phyloP scores from a whole-genome alignment of 2,888 invertebrate genomes.

The Clistopyga incitator region DNA sequence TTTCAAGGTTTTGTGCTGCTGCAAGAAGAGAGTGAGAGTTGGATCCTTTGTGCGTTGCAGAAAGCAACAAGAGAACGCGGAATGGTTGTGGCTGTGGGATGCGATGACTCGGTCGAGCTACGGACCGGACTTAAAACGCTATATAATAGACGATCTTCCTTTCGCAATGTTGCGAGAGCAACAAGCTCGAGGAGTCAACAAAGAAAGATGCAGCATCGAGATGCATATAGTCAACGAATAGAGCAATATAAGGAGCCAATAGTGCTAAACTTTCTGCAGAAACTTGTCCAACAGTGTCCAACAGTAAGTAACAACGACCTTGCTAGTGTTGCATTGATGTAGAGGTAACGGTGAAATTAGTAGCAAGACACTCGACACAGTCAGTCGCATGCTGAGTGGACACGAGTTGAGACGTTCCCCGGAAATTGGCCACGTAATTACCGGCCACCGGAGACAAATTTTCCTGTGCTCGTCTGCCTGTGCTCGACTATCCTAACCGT shows the following conservation, averaged over 20 bases:
- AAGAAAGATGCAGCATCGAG: background rate
- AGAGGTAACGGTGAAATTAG: slow-evolving; percentile 39
- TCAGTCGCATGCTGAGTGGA: slow-evolving; percentile 20
- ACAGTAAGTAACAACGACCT: background rate
- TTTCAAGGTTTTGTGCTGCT: background rate
- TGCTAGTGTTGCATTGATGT: slow-evolving; percentile 2
- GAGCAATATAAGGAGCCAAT: background rate
- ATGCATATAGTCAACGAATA: background rate
- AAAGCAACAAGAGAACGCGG: background rate
- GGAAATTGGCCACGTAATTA: slow-evolving; percentile 72
- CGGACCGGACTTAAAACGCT: slow-evolving; percentile 52
- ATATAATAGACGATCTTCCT: slow-evolving; percentile 29
- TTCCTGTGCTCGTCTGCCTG: slow-evolving; percentile 54
- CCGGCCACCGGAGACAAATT: slow-evolving; percentile 69
- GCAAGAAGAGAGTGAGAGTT: background rate
- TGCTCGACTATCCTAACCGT: slow-evolving; percentile 33
- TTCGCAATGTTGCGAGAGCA: slow-evolving; percentile 7
- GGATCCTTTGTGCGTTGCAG: slow-evolving; percentile 11
- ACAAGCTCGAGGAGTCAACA: background rate
- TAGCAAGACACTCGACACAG: slow-evolving; percentile 21
- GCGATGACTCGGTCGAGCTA: slow-evolving; percentile 64
- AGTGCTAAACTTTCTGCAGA: background rate
- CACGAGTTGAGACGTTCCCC: slow-evolving; percentile 67
- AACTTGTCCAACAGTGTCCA: background rate
- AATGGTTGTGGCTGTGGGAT: slow-evolving; percentile 55